These are phyloP conservation scores for Xestia ashworthii DNA, from an alignment of 2,888 invertebrate genomes.

Conservation along the genomic window DNA sequence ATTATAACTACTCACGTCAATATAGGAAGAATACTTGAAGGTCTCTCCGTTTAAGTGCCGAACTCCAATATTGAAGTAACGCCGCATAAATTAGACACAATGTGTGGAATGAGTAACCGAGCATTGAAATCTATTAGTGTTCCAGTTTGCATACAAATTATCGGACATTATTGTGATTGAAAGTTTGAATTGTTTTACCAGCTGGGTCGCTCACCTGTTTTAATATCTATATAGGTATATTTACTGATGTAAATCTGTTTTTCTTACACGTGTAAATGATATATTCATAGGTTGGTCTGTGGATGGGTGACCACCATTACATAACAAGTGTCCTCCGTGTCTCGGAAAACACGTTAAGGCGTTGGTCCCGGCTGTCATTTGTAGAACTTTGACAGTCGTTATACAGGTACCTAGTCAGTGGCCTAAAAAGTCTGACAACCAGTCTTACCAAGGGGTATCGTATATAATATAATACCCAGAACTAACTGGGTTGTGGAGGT, in stretches of 20 bases:
- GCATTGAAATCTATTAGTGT: slow-evolving; percentile 26
- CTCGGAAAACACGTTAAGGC: too few relatives aligned
- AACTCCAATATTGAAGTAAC: slow-evolving; percentile 56
- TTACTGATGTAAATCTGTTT: neutral
- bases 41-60: slow-evolving; percentile 27
- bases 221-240: neutral
- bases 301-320: too few relatives aligned
- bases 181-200: neutral
- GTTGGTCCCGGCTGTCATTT: too few relatives aligned
- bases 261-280: neutral
- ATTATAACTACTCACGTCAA: slow-evolving; percentile 1
- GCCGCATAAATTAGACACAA: slow-evolving; percentile 56
- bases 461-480: too few relatives aligned
- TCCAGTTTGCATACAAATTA: slow-evolving; percentile 40
- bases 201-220: slow-evolving; percentile 2
- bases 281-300: too few relatives aligned
- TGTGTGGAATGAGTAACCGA: slow-evolving; percentile 39
- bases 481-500: too few relatives aligned
- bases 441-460: too few relatives aligned
- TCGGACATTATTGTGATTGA: slow-evolving; percentile 1
- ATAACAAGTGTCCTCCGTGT: too few relatives aligned
- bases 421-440: too few relatives aligned
- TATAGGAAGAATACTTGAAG: slow-evolving; percentile 47
- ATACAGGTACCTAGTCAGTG: too few relatives aligned
- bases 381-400: too few relatives aligned